Percentiles rank a stretch among this genome's conserved stretches.
Evolutionary conservation across 2,888 invertebrate species (phyloP).

Genomic region (Eupithecia vulgata): DNA sequence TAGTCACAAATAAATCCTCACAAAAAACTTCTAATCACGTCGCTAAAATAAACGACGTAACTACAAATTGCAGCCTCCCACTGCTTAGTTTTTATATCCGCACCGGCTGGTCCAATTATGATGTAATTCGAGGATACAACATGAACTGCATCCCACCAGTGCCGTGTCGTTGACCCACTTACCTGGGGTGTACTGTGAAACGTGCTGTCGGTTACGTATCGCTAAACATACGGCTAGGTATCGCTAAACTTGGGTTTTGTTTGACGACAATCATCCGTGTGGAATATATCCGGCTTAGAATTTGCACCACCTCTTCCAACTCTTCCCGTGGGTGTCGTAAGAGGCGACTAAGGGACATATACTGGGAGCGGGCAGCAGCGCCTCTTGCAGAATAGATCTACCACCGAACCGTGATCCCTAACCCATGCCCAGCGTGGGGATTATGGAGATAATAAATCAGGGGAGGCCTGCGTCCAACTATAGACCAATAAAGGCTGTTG

Average conservation of each 20-base stretch:
- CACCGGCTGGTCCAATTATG: slow-evolving; percentile 40
- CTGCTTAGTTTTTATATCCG: slow-evolving; percentile 21
- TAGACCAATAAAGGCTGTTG: too few relatives aligned
- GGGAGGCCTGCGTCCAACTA: too few relatives aligned
- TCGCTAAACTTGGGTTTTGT: neutral
- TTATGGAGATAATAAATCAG: too few relatives aligned
- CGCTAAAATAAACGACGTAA: neutral
- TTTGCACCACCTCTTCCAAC: too few relatives aligned
- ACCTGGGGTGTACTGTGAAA: slow-evolving; percentile 39
- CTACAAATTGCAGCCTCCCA: slow-evolving; percentile 7
- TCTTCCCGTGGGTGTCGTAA: too few relatives aligned
- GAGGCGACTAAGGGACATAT: too few relatives aligned
- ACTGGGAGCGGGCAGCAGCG: too few relatives aligned
- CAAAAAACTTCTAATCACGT: neutral
- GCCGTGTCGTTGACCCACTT: slow-evolving; percentile 44
- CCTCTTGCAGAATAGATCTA: too few relatives aligned
- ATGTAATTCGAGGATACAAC: slow-evolving; percentile 41
- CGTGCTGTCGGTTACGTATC: neutral
- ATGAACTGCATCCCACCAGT: slow-evolving; percentile 34
- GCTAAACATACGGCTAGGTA: neutral
- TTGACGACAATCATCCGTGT: too few relatives aligned
- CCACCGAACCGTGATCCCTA: too few relatives aligned
- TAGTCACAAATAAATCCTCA: neutral
- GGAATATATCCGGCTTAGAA: too few relatives aligned
- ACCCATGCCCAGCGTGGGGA: too few relatives aligned